Base-by-base conservation (phyloP, 2,888 invertebrate species). In the Drosophila suboccidentalis region DNA sequence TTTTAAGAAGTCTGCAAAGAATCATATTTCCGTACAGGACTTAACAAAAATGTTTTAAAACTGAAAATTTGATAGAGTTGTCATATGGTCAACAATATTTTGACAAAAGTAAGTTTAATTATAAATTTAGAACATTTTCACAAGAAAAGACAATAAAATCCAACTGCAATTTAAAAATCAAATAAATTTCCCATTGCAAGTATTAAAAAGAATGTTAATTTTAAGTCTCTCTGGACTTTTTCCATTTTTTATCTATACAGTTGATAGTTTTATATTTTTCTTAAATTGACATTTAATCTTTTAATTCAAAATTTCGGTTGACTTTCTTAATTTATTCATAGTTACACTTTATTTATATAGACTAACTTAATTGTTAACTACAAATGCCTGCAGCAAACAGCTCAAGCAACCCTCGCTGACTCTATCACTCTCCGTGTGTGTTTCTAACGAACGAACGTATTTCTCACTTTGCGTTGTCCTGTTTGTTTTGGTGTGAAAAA, bases 401-500 rank as follows among this genome's bases (percentile, higher is more conserved):
- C 11, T 60, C 0, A 13, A 11, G 3, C 41, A 10, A 22, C 72
- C 82, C 76, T 60, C 59, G 39, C 38, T 38, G 34, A 8, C 38
- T 9, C 61, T 57, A 61, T 54, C 57, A 3, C 41, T 65, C 36
- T 32, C 41, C 17, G 4, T 29, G 51, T 76, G 58, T 69, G 41
- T 66, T 54, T 64, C 64, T 60, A 66, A 51, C 71, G 64, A 38
- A 63, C 71, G 77, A 58, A 67, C 29, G 5, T 4, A n/a, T 60
- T 82, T 76, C 55, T 60, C 73, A 71, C 74, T 63, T 54, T 26
- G 75, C 66, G 80, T 78, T 78, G 75, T 86, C 81, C 87, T 86
- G 77, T 87, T 87, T 87, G 81, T 81, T 77, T 79, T 86, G 84
- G 78, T 83, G 87, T 88, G 89, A 86, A 77, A 32, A 57, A 69